Evolutionary conservation across 2,888 invertebrate species (phyloP).

Genomic region (Mesochorus sp.): DNA sequence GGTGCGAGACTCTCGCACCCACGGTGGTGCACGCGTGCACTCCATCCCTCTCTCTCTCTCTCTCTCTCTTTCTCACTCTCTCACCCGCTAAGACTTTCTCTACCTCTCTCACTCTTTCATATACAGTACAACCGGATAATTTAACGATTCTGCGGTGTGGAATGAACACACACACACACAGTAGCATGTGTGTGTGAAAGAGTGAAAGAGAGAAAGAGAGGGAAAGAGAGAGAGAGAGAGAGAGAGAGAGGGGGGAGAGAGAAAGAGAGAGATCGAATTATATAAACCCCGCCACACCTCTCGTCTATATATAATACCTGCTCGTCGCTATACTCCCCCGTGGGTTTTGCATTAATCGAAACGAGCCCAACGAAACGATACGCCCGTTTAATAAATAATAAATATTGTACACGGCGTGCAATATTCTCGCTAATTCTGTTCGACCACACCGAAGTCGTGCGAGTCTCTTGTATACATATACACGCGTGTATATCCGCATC

Average conservation of each 20-base stretch:
- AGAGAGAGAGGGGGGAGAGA: slow-evolving; percentile 28
- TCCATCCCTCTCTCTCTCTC: slow-evolving; percentile 48
- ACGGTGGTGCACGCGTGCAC: slow-evolving; percentile 55
- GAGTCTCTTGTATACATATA: not conserved
- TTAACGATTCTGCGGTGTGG: slow-evolving; percentile 56
- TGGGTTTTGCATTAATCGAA: slow-evolving; percentile 65
- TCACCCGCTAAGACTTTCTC: slow-evolving; percentile 54
- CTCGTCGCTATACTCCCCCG: slow-evolving; percentile 57
- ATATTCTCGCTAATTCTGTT: slow-evolving; percentile 56
- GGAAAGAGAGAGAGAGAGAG: slow-evolving; percentile 20
- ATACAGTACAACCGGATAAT: slow-evolving; percentile 60
- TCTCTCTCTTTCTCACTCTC: slow-evolving; percentile 40
- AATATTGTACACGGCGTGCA: slow-evolving; percentile 61
- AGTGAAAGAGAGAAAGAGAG: slow-evolving; percentile 22
- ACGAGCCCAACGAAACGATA: slow-evolving; percentile 64
- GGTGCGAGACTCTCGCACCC: slow-evolving; percentile 46
- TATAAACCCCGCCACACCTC: slow-evolving; percentile 50
- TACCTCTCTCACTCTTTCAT: slow-evolving; percentile 35
- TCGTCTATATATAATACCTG: slow-evolving; percentile 31
- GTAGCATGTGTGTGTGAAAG: slow-evolving; percentile 24
- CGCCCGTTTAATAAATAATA: slow-evolving; percentile 64
- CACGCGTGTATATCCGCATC: not conserved
- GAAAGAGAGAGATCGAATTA: slow-evolving; percentile 43
- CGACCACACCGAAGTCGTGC: slow-evolving; percentile 52
- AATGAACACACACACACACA: slow-evolving; percentile 37